Conservation (phyloP, 1,140 invertebrate genomes). For the Wasmannia auropunctata region DNA sequence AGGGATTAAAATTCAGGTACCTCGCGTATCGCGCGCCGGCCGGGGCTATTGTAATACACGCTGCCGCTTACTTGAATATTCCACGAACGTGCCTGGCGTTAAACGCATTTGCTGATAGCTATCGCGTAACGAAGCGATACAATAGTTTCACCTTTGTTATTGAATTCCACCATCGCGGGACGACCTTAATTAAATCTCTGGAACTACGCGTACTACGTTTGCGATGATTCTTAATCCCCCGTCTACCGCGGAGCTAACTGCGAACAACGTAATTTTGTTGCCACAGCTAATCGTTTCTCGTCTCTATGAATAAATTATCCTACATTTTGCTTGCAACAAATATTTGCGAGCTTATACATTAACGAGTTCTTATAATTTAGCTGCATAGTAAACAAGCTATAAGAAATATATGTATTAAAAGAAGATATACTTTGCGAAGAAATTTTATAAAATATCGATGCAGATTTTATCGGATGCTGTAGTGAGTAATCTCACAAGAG, state of each 20-base stretch:
- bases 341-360: not conserved
- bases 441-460: not conserved
- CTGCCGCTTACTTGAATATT: constrained; percentile 46
- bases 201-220: not conserved
- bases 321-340: not conserved
- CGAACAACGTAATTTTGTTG: not conserved
- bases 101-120: not conserved
- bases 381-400: not conserved
- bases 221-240: not conserved
- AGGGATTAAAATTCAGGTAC: constrained; percentile 49
- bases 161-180: not conserved
- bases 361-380: not conserved
- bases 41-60: not conserved
- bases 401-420: not conserved
- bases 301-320: constrained; percentile 7
- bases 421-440: not conserved
- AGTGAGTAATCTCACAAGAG: not conserved
- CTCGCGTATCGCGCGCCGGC: not conserved
- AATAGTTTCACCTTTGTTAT: not conserved
- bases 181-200: constrained; percentile 3
- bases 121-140: constrained; percentile 15
- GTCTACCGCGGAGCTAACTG: not conserved
- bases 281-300: not conserved
- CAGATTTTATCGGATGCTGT: not conserved
- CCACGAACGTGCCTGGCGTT: not conserved